phyloP scores from a whole-genome alignment of 2,113 vertebrate species.

The Pterocles orientalis region DNA sequence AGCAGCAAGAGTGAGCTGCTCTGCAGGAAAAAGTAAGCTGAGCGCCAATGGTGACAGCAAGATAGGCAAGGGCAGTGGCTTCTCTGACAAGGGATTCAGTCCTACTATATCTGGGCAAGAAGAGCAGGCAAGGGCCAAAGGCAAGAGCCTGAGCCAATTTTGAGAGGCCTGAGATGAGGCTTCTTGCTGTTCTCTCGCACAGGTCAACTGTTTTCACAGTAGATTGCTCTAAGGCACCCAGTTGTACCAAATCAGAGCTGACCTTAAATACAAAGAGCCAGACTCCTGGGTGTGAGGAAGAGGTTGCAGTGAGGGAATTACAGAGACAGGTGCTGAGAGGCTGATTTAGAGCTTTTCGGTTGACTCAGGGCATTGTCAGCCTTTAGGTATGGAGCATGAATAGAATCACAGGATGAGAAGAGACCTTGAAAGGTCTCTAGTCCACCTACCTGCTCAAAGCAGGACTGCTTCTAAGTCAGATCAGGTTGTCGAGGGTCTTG shows the following conservation, averaged over 20 bases:
- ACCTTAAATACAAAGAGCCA: background rate
- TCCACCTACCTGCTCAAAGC: background rate
- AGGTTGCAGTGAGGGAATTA: background rate
- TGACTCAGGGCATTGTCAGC: background rate
- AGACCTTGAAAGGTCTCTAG: background rate
- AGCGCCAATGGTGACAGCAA: background rate
- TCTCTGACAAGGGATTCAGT: background rate
- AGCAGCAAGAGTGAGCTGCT: background rate
- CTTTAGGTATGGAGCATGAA: background rate
- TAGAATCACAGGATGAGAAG: background rate
- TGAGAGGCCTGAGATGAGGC: background rate
- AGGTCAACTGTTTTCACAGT: background rate
- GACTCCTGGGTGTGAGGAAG: background rate
- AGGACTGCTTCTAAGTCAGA: background rate
- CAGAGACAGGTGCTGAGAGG: background rate
- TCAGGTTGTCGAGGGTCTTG: background rate
- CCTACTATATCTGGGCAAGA: background rate
- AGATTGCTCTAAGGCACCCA: background rate
- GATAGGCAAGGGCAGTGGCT: background rate
- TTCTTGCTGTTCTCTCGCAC: background rate
- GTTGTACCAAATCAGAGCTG: background rate
- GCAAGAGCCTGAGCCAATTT: rapidly evolving
- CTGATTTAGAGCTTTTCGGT: background rate
- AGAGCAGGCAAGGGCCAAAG: background rate
- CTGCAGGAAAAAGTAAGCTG: background rate